Conservation (phyloP, 2,113 vertebrate species). For the Rhodinocichla rosea region DNA sequence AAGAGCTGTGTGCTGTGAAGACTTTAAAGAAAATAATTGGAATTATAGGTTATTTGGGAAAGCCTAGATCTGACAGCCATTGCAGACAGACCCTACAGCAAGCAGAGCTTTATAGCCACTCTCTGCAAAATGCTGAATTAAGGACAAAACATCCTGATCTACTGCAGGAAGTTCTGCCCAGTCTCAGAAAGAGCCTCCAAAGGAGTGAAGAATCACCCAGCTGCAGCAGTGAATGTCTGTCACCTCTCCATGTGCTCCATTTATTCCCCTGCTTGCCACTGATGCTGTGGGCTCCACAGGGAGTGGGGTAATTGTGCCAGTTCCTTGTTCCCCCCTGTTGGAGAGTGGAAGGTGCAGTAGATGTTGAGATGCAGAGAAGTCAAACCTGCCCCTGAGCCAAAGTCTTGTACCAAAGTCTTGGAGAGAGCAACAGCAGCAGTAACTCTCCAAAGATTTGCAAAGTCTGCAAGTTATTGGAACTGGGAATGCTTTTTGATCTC, state of each 20-base stretch:
- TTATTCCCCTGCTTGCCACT: not conserved
- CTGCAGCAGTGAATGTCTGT: not conserved
- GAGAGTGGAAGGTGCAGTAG: not conserved
- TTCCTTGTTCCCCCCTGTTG: rapidly evolving
- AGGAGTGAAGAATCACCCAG: not conserved
- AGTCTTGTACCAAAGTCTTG: not conserved
- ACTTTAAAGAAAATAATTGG: not conserved
- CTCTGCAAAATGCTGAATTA: not conserved
- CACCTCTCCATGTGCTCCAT: not conserved
- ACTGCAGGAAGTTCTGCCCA: not conserved
- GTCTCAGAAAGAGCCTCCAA: not conserved
- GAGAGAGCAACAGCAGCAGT: not conserved
- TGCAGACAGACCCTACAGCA: not conserved
- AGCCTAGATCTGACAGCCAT: not conserved
- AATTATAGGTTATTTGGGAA: not conserved
- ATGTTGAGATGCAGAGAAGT: not conserved
- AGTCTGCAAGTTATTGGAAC: not conserved
- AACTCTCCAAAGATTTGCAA: not conserved
- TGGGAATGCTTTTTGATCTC: rapidly evolving
- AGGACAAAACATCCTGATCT: not conserved
- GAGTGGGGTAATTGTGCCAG: not conserved
- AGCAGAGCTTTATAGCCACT: not conserved
- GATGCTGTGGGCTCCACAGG: not conserved
- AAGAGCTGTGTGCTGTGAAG: not conserved
- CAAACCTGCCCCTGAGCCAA: not conserved